A percentile compares a stretch with the other conserved stretches of the same genome.
These are phyloP conservation scores for Syngnathus rostellatus DNA, from an alignment of 2,797 vertebrate species.

Conservation along the genomic window DNA sequence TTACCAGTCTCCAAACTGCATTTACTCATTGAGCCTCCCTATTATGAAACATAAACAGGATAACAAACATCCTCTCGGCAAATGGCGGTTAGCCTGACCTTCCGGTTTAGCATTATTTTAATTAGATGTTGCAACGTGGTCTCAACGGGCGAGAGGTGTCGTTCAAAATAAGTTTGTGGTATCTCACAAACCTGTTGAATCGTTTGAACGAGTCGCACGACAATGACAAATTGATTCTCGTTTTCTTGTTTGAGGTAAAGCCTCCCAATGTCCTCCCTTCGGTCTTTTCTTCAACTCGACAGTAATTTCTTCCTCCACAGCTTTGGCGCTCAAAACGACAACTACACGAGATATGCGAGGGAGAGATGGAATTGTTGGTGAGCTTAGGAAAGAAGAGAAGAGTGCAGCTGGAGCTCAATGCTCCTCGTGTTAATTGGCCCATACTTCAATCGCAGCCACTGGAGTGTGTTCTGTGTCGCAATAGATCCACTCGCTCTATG, in stretches of 20 bases:
- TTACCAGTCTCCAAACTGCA: too few species aligned
- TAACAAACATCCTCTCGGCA: not conserved
- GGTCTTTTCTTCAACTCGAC: too few species aligned
- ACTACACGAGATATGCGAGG: slow-evolving; percentile 7
- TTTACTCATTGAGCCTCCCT: not conserved
- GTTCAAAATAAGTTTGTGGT: too few species aligned
- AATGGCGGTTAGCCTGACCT: not conserved
- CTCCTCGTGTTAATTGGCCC: slow-evolving; percentile 68
- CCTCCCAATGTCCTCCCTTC: slow-evolving; percentile 27
- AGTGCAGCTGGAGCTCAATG: slow-evolving; percentile 69
- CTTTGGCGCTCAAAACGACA: not conserved
- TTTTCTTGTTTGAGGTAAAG: slow-evolving; percentile 31
- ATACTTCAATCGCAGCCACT: slow-evolving; percentile 68
- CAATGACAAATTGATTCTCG: slow-evolving; percentile 40
- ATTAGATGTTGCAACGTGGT: slow-evolving; percentile 10
- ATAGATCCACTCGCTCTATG: slow-evolving; percentile 53
- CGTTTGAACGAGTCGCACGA: too few species aligned
- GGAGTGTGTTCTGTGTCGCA: slow-evolving; percentile 68
- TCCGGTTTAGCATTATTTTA: not conserved
- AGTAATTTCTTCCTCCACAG: slow-evolving; percentile 25
- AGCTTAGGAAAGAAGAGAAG: slow-evolving; percentile 58
- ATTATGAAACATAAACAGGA: not conserved
- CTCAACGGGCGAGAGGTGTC: slow-evolving; percentile 30
- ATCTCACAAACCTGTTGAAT: too few species aligned
- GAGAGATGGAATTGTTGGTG: slow-evolving; percentile 47